phyloP scores from a whole-genome alignment of 1,140 invertebrate genomes.

The Notospermus geniculatus region DNA sequence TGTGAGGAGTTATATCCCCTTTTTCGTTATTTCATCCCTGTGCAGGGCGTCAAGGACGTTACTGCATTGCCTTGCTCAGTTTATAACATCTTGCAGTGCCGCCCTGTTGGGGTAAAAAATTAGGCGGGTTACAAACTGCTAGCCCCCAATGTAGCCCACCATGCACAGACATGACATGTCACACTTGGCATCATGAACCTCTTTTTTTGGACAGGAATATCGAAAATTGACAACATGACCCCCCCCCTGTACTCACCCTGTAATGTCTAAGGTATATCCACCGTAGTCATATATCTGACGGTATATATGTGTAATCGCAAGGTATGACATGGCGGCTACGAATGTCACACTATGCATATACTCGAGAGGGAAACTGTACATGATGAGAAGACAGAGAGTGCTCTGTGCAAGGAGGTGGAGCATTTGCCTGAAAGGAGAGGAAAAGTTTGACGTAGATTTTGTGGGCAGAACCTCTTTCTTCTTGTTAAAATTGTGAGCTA shows the following conservation, averaged over 20 bases:
- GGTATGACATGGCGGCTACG: slow-evolving; percentile 68
- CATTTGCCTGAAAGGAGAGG: slow-evolving; percentile 41
- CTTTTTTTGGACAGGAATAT: too few species aligned
- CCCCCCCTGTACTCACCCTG: slow-evolving; percentile 72
- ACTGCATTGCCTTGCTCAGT: too few species aligned
- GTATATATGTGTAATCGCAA: slow-evolving; percentile 82
- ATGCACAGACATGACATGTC: too few species aligned
- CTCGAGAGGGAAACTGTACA: slow-evolving; percentile 30
- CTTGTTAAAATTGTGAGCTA: not conserved
- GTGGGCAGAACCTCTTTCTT: not conserved
- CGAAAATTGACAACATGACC: too few species aligned
- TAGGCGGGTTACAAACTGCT: too few species aligned
- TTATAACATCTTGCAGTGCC: too few species aligned
- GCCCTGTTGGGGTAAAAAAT: too few species aligned
- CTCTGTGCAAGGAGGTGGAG: slow-evolving; percentile 41
- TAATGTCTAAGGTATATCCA: slow-evolving; percentile 86
- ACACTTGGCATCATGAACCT: too few species aligned
- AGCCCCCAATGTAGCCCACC: too few species aligned
- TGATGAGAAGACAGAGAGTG: slow-evolving; percentile 38
- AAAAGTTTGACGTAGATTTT: slow-evolving; percentile 1
- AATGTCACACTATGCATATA: slow-evolving; percentile 39
- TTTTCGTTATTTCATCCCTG: too few species aligned
- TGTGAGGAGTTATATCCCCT: too few species aligned
- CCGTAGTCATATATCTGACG: slow-evolving; percentile 84
- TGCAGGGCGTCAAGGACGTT: too few species aligned